phyloP scores from a whole-genome alignment of 2,797 vertebrate species.

The Sebastes trivittatus region DNA sequence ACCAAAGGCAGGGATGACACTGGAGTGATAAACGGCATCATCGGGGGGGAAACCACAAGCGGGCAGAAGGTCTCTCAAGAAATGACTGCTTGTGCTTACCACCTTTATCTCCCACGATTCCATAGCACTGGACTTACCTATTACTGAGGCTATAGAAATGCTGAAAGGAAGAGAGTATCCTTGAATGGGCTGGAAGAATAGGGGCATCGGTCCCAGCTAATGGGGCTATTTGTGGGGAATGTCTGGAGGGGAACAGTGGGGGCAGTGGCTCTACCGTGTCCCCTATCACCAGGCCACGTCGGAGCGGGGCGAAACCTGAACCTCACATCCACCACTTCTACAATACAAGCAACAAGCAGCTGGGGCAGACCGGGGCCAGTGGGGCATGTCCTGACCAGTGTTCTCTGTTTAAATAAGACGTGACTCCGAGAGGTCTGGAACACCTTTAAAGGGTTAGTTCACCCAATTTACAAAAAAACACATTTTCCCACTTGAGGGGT shows the following conservation, averaged over 20 bases:
- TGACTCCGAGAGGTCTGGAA: neutral
- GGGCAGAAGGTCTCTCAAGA: neutral
- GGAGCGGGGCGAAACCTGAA: constrained; percentile 71
- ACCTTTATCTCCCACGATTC: constrained; percentile 39
- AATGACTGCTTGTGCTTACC: constrained; percentile 12
- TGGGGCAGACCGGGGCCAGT: constrained; percentile 46
- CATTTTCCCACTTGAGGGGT: neutral
- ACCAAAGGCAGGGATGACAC: constrained; percentile 43
- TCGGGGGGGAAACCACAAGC: neutral
- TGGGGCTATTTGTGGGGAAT: constrained; percentile 75
- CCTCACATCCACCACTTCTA: constrained; percentile 82
- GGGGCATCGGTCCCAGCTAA: constrained; percentile 60
- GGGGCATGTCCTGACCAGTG: constrained; percentile 39
- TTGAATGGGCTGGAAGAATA: constrained; percentile 62
- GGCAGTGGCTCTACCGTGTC: constrained; percentile 48
- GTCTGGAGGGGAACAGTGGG: constrained; percentile 51
- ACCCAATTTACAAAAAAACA: constrained; percentile 1
- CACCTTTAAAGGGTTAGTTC: constrained; percentile 1
- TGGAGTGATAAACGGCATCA: constrained; percentile 18
- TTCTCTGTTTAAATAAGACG: constrained; percentile 19
- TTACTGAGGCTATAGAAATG: constrained; percentile 36
- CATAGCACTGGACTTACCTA: constrained; percentile 9
- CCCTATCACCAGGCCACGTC: constrained; percentile 40
- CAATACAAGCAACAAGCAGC: constrained; percentile 87
- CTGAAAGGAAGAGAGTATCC: constrained; percentile 50